A percentile compares a stretch with the other conserved stretches of the same genome.
These are phyloP conservation scores for Tonatia bakeri DNA, from an alignment of 2,113 vertebrate species.

Conservation along the genomic window DNA sequence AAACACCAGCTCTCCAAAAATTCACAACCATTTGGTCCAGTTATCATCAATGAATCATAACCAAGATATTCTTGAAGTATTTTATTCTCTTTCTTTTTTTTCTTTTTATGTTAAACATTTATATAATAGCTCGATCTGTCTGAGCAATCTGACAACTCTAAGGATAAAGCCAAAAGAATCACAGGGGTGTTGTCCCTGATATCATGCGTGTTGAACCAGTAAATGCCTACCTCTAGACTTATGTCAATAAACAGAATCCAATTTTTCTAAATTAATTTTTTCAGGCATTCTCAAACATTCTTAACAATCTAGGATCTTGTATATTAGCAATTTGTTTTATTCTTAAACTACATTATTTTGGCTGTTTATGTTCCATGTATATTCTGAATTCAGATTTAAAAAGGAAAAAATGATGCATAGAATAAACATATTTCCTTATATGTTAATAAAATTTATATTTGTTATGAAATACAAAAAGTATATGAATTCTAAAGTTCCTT, in stretches of 20 bases:
- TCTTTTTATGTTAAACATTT: background rate
- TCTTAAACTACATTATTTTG: background rate
- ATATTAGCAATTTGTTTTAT: background rate
- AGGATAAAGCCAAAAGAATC: background rate
- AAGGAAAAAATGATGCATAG: background rate
- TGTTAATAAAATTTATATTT: background rate
- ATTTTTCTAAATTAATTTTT: background rate
- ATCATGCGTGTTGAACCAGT: background rate
- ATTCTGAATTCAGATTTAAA: background rate
- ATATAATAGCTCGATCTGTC: background rate
- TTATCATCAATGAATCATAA: background rate
- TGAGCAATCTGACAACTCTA: background rate
- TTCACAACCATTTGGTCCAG: background rate
- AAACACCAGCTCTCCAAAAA: background rate
- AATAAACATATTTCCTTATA: background rate
- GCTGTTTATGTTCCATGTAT: background rate
- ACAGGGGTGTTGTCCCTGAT: background rate
- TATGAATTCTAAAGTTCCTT: background rate
- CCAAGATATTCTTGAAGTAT: background rate
- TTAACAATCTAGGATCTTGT: background rate
- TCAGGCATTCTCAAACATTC: background rate
- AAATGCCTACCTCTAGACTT: background rate
- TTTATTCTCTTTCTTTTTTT: background rate
- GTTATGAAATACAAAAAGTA: background rate
- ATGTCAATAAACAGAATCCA: background rate